Evolutionary conservation across 2,888 invertebrate species (phyloP).

Genomic region (Eupithecia tripunctaria): DNA sequence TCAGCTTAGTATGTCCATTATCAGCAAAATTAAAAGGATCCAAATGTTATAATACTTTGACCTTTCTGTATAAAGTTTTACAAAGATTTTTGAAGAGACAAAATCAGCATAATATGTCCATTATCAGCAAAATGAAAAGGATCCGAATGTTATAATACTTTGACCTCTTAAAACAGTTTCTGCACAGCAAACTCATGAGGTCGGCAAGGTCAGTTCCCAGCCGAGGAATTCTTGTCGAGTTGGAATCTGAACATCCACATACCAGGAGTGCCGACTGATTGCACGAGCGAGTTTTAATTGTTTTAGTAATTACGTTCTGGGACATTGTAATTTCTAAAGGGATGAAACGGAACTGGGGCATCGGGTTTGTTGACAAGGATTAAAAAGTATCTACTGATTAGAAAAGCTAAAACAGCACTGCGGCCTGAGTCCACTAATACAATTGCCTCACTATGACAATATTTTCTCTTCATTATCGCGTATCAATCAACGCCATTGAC

Average conservation of each 20-base stretch:
- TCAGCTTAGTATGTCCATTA: neutral
- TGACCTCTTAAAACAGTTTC: neutral
- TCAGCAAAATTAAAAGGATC: neutral
- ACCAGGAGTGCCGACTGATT: conserved; percentile 53
- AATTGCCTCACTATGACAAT: too few species aligned
- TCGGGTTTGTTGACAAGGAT: neutral
- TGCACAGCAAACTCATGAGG: conserved; percentile 39
- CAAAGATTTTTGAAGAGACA: too few species aligned
- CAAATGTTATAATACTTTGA: neutral
- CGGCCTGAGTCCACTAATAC: too few species aligned
- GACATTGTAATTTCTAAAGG: conserved; percentile 50
- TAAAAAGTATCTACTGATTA: neutral
- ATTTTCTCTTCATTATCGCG: too few species aligned
- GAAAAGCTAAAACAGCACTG: neutral
- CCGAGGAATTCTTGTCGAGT: conserved; percentile 50
- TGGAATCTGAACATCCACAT: conserved; percentile 46
- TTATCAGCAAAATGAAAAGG: neutral
- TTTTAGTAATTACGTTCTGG: conserved; percentile 63
- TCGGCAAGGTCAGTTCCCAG: conserved; percentile 47
- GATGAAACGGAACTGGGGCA: conserved; percentile 48
- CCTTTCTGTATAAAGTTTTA: too few species aligned
- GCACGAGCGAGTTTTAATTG: conserved; percentile 66
- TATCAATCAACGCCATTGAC: too few species aligned
- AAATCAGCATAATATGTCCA: neutral
- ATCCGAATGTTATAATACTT: neutral